Percentiles rank a stretch among this genome's conserved stretches.
phyloP scores from a whole-genome alignment of 1,140 invertebrate species.

The Drosophila rhopaloa region DNA sequence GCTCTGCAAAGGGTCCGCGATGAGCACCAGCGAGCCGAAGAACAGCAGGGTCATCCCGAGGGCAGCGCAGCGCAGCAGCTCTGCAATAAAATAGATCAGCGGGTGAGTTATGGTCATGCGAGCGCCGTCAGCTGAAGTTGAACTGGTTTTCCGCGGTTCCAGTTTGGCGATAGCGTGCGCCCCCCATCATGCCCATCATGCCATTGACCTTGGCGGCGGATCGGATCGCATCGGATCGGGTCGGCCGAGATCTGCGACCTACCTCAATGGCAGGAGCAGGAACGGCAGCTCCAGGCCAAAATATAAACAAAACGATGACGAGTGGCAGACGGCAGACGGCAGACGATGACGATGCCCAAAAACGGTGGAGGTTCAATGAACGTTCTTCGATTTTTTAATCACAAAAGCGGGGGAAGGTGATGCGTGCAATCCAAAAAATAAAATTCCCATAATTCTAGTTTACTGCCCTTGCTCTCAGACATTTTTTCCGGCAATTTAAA shows the following conservation, averaged over 20 bases:
- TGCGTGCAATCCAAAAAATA: constrained; percentile 4
- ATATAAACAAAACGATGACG: constrained; percentile 48
- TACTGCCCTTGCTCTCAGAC: constrained; percentile 4
- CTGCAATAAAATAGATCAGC: constrained; percentile 73
- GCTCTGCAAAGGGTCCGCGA: constrained; percentile 85
- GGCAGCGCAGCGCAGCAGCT: constrained; percentile 70
- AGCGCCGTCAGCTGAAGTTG: constrained; percentile 60
- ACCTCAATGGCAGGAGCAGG: constrained; percentile 76
- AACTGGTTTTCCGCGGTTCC: constrained; percentile 63
- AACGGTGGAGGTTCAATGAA: constrained; percentile 63
- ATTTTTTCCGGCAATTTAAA: constrained; percentile 22
- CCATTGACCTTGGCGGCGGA: constrained; percentile 59
- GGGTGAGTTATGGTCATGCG: constrained; percentile 46
- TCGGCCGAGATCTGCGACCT: constrained; percentile 71
- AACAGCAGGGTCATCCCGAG: constrained; percentile 82
- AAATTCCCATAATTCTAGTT: constrained; percentile 19
- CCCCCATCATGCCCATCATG: constrained; percentile 35
- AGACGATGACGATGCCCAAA: constrained; percentile 46
- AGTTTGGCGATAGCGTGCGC: constrained; percentile 60
- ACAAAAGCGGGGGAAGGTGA: background rate
- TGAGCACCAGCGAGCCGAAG: constrained; percentile 85
- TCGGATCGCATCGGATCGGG: constrained; percentile 15
- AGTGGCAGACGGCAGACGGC: constrained; percentile 12
- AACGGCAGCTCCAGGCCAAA: constrained; percentile 28
- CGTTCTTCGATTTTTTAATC: constrained; percentile 58